Evolutionary conservation across 2,113 vertebrate genomes (phyloP), one percentile per base, ranked within the genome.

Genomic region (Noctilio leporinus): DNA sequence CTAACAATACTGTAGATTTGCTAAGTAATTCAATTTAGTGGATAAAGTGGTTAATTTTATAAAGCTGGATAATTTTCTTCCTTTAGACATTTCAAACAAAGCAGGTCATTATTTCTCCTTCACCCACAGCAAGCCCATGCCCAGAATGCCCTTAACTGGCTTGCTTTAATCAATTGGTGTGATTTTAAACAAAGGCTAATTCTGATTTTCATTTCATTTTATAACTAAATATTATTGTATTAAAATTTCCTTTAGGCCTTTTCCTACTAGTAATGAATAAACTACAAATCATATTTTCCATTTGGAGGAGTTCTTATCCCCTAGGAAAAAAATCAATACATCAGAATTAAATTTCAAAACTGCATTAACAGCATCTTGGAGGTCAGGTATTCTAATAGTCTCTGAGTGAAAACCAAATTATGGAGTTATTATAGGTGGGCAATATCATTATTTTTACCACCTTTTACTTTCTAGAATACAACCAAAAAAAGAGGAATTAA

Each of bases 301-400:
- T 96, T 92, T 80, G 81, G 86, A 95, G 91, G 82, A 57, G 49
- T 95, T 95, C 49, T 95, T 73, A 82, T 88, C 88, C 96, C 93
- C 40, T 80, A 95, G 96, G 91, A 96, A 94, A 96, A 96, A 96
- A 97, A 97, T 97, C 97, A 95, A 97, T 96, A 93, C 55, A 80
- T 95, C 96, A 96, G 96, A 97, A 97, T 96, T 96, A 96, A 95
- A 96, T 95, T 96, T 97, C 92, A 95, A 92, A 96, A 96, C 86
- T 93, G 82, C 87, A 88, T 94, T 95, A 96, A 91, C 93, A 95
- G 83, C 87, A 80, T 95, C 85, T 96, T 96, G 87, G 85, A 95
- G 88, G 81, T 95, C 93, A 97, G 77, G 73, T 95, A 96, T 96
- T 97, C 88, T 94, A 94, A 92, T 89, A 92, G 84, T 70, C 47